Base-by-base conservation (phyloP, 92 coral and sea anemone genomes). In the Anthopleura xanthogrammica region DNA sequence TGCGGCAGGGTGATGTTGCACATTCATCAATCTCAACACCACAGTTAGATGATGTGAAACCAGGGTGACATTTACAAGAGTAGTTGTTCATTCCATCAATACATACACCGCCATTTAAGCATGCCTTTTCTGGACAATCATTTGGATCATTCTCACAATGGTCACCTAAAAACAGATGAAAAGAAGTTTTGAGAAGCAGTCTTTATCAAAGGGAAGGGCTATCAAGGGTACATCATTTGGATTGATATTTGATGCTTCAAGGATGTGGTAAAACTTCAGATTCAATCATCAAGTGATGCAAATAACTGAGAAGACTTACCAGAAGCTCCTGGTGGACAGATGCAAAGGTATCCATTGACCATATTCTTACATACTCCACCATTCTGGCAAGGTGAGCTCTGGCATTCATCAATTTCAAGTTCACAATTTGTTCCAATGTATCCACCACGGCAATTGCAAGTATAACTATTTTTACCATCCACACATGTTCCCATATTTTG, bases 31-130 rank as follows among this genome's bases (percentile, higher is more conserved):
- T 79, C 78, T 94, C 77, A 3, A 3, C 65, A 40, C 84, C 97
- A 91, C 98, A 95, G 80, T 85, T 76, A 16, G 46, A 77, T 12
- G 94, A 93, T 55, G 87, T 70, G 75, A 91, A 94, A 16, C 99
- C 99, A 17, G 89, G 84, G 74, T 83, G 91, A 81, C 99, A 96
- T 43, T 78, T 43, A 74, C 99, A 96, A 74, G 85, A 79, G 79
- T 96, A 91, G n/a, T 86, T 83, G 60, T 89, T 83, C 52, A 86
- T 86, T 11, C 86, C 83, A 85, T 91, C 94, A 40, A 79, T 78
- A 54, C 95, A 92, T 14, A 80, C 64, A 11, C 91, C 95, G 22
- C 93, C 93, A 85, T 92, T 92, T 20, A 56, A 50, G 82, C 95
- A 92, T 24, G 85, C 86, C 39, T 82, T 83, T 3, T 76, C 77